Evolutionary conservation across 2,797 vertebrate species (phyloP).

Genomic region (Anniella stebbinsi): DNA sequence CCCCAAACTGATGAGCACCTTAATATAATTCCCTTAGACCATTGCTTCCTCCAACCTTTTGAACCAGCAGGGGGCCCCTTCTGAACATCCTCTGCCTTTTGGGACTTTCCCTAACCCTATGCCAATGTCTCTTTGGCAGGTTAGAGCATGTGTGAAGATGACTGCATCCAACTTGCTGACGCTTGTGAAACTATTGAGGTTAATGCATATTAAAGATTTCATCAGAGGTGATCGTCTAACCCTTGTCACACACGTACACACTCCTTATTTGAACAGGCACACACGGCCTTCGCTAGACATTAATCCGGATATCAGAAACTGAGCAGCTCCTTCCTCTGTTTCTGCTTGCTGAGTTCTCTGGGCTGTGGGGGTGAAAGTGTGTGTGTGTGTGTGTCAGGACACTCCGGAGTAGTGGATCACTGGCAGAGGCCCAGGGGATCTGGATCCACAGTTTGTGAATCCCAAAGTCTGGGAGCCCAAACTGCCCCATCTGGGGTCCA

Average conservation of each 20-base stretch:
- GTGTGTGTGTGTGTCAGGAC: too few species aligned
- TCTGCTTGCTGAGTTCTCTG: background rate
- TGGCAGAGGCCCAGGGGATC: background rate
- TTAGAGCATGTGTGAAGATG: background rate
- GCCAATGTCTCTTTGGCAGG: background rate
- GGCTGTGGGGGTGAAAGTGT: background rate
- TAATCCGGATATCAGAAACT: background rate
- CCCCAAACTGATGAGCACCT: background rate
- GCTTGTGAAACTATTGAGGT: background rate
- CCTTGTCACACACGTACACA: background rate
- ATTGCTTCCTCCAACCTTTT: background rate
- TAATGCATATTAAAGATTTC: background rate
- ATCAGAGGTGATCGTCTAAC: background rate
- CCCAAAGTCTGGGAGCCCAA: too few species aligned
- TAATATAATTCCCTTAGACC: background rate
- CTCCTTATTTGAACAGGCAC: background rate
- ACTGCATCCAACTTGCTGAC: background rate
- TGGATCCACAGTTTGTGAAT: background rate
- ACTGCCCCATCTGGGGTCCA: too few species aligned
- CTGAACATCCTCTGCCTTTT: too few species aligned
- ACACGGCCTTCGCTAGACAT: background rate
- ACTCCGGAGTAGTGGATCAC: background rate
- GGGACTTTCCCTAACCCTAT: background rate
- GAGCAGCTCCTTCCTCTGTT: background rate
- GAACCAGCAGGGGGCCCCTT: background rate